Conservation (phyloP, 2,113 vertebrate genomes). For the Antigone vipio region DNA sequence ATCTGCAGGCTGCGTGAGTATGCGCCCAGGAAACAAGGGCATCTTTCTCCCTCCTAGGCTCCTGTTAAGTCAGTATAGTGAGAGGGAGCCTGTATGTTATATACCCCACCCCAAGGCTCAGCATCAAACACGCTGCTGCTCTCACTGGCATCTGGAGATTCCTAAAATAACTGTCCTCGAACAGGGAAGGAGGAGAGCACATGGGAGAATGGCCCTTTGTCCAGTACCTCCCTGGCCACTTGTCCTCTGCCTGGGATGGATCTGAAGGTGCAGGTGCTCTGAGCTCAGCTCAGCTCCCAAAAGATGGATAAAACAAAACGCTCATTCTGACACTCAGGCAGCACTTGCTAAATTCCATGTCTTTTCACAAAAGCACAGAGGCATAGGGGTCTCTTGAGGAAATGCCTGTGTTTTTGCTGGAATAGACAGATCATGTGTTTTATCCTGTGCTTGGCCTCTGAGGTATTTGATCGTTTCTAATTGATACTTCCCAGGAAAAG, state of each 20-base stretch:
- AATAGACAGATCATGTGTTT: not conserved
- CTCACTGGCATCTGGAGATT: not conserved
- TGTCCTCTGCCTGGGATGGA: not conserved
- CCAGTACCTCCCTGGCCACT: not conserved
- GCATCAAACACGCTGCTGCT: not conserved
- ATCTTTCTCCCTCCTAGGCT: not conserved
- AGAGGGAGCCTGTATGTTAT: not conserved
- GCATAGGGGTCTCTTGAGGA: not conserved
- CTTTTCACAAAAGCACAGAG: not conserved
- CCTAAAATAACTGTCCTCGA: not conserved
- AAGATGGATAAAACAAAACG: not conserved
- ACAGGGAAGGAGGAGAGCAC: not conserved
- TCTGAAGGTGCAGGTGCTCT: not conserved
- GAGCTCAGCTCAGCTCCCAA: not conserved
- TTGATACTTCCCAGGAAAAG: not conserved
- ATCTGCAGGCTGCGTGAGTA: constrained; percentile 95
- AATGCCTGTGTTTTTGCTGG: not conserved
- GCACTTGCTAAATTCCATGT: not conserved
- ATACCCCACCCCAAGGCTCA: not conserved
- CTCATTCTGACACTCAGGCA: not conserved
- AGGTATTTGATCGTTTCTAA: not conserved
- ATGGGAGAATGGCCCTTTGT: not conserved
- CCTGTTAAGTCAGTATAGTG: not conserved
- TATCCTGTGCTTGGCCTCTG: not conserved
- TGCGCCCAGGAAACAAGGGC: not conserved